Evolutionary conservation across 2,888 invertebrate species (phyloP).

Genomic region (Noctua janthe): DNA sequence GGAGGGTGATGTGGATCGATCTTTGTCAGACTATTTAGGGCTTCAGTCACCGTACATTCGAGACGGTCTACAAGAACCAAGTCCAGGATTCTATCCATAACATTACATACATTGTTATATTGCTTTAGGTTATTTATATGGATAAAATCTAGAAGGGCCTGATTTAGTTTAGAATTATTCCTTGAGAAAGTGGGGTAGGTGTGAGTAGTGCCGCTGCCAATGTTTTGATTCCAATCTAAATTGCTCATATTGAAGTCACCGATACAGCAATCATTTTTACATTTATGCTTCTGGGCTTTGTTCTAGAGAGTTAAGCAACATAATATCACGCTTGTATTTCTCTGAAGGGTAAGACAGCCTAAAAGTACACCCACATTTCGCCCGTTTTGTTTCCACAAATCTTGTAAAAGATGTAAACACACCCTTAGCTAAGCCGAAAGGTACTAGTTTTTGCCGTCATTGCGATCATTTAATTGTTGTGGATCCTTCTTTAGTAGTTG

Average conservation of each 20-base stretch:
- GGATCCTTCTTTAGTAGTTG: too few relatives aligned
- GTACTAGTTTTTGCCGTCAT: too few relatives aligned
- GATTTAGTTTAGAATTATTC: background rate
- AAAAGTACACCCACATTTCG: too few relatives aligned
- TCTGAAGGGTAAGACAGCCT: background rate
- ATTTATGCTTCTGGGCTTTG: background rate
- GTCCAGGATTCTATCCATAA: constrained; percentile 20
- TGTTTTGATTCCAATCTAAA: too few relatives aligned
- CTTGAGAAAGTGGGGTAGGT: too few relatives aligned
- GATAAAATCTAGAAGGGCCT: background rate
- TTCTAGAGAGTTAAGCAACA: background rate
- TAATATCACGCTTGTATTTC: background rate
- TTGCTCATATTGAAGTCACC: too few relatives aligned
- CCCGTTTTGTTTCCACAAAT: too few relatives aligned
- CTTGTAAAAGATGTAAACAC: too few relatives aligned
- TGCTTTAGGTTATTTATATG: background rate
- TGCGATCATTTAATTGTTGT: too few relatives aligned
- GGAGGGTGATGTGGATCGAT: constrained; percentile 9
- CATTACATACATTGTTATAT: constrained; percentile 16
- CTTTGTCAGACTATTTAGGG: background rate
- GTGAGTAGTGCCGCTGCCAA: too few relatives aligned
- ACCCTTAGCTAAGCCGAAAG: too few relatives aligned
- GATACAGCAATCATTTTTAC: too few relatives aligned
- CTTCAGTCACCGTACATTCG: constrained; percentile 11
- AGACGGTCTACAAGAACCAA: constrained; percentile 7